Percentiles rank a stretch among this genome's conserved stretches.
Conservation (phyloP, 2,113 vertebrate genomes). For the Sus scrofa region T2T-Sscrofa CM000817.6:4837501-4838000, state of each 20-base stretch:
- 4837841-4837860: accelerated
- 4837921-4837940: too few relatives aligned
- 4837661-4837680: accelerated
- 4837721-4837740: neutral
- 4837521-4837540: neutral
- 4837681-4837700: neutral
- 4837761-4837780: accelerated
- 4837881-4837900: too few relatives aligned
- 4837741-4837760: neutral
- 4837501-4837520: neutral
- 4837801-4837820: too few relatives aligned
- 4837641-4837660: neutral
- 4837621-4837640: accelerated
- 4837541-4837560: neutral
- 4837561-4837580: accelerated
- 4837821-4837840: neutral
- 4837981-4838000: too few relatives aligned
- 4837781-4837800: neutral
- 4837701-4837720: neutral
- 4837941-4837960: too few relatives aligned
- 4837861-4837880: neutral
- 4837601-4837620: neutral
- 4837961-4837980: too few relatives aligned
- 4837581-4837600: neutral
- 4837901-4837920: too few relatives aligned